Conservation (phyloP, 2,888 invertebrate species). For the Meiosimyza decipiens region DNA sequence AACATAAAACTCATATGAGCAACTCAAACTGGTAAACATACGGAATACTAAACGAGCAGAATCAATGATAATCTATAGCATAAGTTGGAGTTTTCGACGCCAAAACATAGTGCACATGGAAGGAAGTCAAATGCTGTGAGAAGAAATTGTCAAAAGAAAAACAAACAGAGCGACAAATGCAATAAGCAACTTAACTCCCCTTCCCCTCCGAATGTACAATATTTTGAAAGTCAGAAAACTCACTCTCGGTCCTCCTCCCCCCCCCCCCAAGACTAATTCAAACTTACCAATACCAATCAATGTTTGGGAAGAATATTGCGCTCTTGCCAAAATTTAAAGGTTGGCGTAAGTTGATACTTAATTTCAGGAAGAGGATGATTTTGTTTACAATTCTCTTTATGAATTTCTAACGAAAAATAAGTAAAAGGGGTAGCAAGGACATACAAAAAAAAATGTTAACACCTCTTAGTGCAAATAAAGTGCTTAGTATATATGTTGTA, state of each 20-base stretch:
- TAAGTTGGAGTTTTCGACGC: background rate
- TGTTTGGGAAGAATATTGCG: background rate
- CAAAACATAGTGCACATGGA: background rate
- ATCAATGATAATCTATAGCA: conserved; percentile 17
- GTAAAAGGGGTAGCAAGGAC: background rate
- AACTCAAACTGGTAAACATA: background rate
- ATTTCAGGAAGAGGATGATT: background rate
- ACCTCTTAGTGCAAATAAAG: background rate
- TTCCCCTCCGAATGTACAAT: too few species aligned
- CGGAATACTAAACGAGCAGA: background rate
- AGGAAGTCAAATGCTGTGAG: background rate
- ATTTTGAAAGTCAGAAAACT: too few species aligned
- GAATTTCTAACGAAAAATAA: conserved; percentile 14
- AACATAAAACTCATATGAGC: background rate
- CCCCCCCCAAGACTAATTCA: background rate
- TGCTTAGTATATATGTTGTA: background rate
- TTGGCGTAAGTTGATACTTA: background rate
- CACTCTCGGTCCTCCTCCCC: too few species aligned
- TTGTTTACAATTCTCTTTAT: conserved; percentile 29
- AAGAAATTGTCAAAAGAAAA: conserved; percentile 2
- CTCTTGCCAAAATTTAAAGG: background rate
- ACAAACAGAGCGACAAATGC: conserved; percentile 4
- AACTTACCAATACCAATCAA: conserved; percentile 5
- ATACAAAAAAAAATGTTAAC: background rate
- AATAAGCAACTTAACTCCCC: conserved; percentile 2